Percentiles rank a stretch among this genome's conserved stretches.
Conservation (phyloP, 2,113 vertebrate species). For the Variabilichromis moorii region DNA sequence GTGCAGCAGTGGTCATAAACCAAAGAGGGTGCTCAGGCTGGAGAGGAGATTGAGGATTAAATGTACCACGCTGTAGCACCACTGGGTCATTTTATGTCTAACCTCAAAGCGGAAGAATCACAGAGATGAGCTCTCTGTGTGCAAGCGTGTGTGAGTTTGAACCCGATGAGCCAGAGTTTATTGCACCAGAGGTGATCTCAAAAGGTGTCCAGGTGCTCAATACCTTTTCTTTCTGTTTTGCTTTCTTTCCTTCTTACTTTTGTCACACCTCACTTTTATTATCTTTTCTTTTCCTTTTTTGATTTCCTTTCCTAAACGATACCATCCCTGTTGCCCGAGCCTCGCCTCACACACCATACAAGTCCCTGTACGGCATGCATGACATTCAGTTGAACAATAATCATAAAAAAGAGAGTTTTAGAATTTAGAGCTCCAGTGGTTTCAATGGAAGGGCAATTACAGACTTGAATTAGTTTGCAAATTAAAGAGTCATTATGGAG, state of each 20-base stretch:
- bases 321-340: neutral
- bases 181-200: constrained; percentile 21
- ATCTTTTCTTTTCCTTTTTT: neutral
- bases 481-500: constrained; percentile 93
- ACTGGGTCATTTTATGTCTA: constrained; percentile 46
- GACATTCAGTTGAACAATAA: constrained; percentile 87
- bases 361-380: constrained; percentile 72
- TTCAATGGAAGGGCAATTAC: constrained; percentile 97
- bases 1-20: constrained; percentile 28
- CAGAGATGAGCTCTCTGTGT: constrained; percentile 26
- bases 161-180: constrained; percentile 37
- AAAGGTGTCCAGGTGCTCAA: constrained; percentile 21
- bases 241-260: neutral
- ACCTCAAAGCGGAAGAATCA: constrained; percentile 31
- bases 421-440: constrained; percentile 91
- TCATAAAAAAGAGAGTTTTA: constrained; percentile 73
- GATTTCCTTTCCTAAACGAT: neutral
- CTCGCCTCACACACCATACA: constrained; percentile 31
- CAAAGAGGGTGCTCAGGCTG: constrained; percentile 31
- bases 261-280: neutral
- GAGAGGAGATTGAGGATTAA: constrained; percentile 50
- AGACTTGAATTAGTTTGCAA: constrained; percentile 95
- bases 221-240: neutral
- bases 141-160: neutral
- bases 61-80: constrained; percentile 45